phyloP scores from a whole-genome alignment of 1,140 invertebrate species.

The Drosophila obscura region DNA sequence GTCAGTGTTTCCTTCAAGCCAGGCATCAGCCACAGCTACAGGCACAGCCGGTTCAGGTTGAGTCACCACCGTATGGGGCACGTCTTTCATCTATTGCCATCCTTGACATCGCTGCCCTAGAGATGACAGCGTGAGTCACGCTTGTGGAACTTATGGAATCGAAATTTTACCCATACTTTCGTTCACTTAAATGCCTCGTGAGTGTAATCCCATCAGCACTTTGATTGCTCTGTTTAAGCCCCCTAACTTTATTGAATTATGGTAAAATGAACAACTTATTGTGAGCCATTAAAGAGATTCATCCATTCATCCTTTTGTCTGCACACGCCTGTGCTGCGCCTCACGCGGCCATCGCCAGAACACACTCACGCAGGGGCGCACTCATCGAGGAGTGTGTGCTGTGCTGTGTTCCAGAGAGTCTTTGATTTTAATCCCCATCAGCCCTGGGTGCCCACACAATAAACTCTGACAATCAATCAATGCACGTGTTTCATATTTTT shows the following conservation, averaged over 20 bases:
- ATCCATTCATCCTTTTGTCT: not conserved
- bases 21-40: slow-evolving; percentile 45
- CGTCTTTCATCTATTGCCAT: slow-evolving; percentile 31
- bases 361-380: slow-evolving; percentile 12
- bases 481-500: slow-evolving; percentile 57
- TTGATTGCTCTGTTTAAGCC: not conserved
- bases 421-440: slow-evolving; percentile 32
- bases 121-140: slow-evolving; percentile 22
- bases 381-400: slow-evolving; percentile 8
- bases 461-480: slow-evolving; percentile 72
- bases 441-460: slow-evolving; percentile 20
- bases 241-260: slow-evolving; percentile 2
- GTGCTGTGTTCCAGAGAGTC: not conserved
- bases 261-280: slow-evolving; percentile 3
- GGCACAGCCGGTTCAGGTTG: slow-evolving; percentile 39
- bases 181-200: too few species aligned
- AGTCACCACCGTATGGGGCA: slow-evolving; percentile 28
- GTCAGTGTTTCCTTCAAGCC: slow-evolving; percentile 40
- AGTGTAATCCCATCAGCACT: not conserved
- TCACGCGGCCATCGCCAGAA: slow-evolving; percentile 32
- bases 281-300: not conserved
- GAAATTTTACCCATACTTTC: not conserved
- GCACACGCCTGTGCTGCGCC: slow-evolving; percentile 9
- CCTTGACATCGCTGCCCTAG: not conserved
- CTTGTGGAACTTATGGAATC: too few species aligned